Percentiles rank a stretch among this genome's conserved stretches.
phyloP scores from a whole-genome alignment of 2,797 vertebrate species.

The Pseudocheirus occidentalis region DNA sequence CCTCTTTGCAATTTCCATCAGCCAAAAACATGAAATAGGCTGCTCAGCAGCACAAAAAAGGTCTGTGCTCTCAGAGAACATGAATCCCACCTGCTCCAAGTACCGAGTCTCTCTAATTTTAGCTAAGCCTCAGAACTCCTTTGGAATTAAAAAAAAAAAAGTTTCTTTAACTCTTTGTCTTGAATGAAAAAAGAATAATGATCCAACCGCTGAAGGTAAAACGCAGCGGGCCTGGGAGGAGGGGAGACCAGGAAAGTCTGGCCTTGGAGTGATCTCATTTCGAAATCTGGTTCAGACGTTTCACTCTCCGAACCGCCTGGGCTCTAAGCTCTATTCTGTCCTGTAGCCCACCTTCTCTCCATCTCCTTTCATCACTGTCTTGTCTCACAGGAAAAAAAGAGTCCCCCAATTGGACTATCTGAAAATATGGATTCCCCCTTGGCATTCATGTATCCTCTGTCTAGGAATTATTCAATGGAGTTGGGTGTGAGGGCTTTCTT shows the following conservation, averaged over 20 bases:
- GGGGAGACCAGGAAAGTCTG: not conserved
- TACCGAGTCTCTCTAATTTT: slow-evolving; percentile 65
- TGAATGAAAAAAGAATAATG: slow-evolving; percentile 50
- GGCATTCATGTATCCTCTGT: not conserved
- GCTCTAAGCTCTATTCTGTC: not conserved
- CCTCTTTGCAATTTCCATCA: slow-evolving; percentile 17
- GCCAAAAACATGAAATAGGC: slow-evolving; percentile 31
- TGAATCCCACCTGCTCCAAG: slow-evolving; percentile 14
- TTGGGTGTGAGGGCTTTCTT: not conserved
- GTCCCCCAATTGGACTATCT: not conserved
- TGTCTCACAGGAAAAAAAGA: not conserved
- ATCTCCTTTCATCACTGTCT: not conserved
- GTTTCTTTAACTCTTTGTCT: slow-evolving; percentile 55
- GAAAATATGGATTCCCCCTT: not conserved
- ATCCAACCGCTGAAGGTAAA: too few relatives aligned
- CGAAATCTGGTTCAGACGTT: not conserved
- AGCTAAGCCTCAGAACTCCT: slow-evolving; percentile 57
- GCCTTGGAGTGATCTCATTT: not conserved
- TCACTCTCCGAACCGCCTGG: not conserved
- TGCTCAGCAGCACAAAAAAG: slow-evolving; percentile 1
- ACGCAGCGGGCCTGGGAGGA: not conserved
- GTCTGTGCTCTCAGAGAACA: not conserved
- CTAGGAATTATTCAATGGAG: not conserved
- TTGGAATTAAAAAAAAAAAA: slow-evolving; percentile 59
- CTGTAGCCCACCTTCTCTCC: not conserved